These are phyloP conservation scores for Alces alces DNA, from an alignment of 2,113 vertebrate genomes.

Conservation along the genomic window DNA sequence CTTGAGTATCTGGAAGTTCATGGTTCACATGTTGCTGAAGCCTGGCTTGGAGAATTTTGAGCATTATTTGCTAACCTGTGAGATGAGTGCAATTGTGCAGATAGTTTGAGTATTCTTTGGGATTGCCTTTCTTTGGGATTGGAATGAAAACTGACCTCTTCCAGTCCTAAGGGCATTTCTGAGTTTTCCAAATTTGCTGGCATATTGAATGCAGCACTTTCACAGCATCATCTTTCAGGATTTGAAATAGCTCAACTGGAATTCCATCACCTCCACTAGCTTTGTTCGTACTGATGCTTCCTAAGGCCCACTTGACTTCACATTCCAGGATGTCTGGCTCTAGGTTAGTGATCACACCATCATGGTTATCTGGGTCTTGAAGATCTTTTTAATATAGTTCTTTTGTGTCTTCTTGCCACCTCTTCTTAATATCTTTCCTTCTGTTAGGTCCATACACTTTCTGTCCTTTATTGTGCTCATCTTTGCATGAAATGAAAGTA, in stretches of 20 bases:
- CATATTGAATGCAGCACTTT: background rate
- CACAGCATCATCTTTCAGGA: background rate
- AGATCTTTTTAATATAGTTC: background rate
- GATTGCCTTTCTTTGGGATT: background rate
- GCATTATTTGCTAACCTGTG: background rate
- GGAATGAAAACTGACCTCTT: background rate
- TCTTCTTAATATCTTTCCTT: background rate
- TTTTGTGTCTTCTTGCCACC: background rate
- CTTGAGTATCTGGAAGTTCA: background rate
- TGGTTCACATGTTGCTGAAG: rapidly evolving
- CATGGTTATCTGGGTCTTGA: background rate
- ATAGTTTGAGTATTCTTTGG: background rate
- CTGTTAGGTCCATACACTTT: background rate
- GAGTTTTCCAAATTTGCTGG: background rate
- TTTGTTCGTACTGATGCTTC: background rate
- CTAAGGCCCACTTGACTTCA: background rate
- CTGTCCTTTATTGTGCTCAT: background rate
- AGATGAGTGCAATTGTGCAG: background rate
- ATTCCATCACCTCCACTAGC: background rate
- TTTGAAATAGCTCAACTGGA: background rate
- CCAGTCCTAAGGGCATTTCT: background rate
- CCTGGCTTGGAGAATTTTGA: background rate
- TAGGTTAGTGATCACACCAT: background rate
- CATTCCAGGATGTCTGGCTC: background rate
- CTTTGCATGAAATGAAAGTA: background rate